Evolutionary conservation across 2,888 invertebrate genomes (phyloP).

Genomic region (Drosophila mulleri): DNA sequence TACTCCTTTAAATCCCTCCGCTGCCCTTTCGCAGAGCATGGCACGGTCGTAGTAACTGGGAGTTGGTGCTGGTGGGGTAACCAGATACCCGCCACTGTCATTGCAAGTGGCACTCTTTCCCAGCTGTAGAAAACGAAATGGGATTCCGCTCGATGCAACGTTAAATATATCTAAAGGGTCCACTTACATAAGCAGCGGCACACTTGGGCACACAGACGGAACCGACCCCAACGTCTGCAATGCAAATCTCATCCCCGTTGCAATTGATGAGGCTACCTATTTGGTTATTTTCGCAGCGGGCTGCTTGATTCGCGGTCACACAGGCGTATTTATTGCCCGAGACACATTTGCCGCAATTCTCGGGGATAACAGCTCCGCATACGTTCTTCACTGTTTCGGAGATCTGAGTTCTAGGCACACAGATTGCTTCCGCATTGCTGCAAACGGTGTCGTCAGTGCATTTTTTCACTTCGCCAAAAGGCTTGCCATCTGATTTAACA

Average conservation of each 20-base stretch:
- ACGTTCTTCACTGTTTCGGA: slow-evolving; percentile 11
- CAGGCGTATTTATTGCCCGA: slow-evolving; percentile 17
- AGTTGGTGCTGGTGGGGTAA: slow-evolving; percentile 7
- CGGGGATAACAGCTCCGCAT: slow-evolving; percentile 16
- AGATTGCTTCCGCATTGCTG: slow-evolving; percentile 28
- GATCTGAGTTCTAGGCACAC: background rate
- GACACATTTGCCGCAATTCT: background rate
- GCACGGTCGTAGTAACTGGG: slow-evolving; percentile 13
- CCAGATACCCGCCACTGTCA: slow-evolving; percentile 10
- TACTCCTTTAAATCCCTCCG: background rate
- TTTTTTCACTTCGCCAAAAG: background rate
- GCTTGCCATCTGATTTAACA: slow-evolving; percentile 10
- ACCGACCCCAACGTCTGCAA: background rate
- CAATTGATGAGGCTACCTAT: slow-evolving; percentile 33
- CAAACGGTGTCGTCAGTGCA: slow-evolving; percentile 37
- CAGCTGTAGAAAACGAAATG: background rate
- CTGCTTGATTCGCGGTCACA: slow-evolving; percentile 48
- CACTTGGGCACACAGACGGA: slow-evolving; percentile 51
- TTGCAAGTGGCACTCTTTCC: slow-evolving; percentile 22
- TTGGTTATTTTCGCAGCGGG: slow-evolving; percentile 25
- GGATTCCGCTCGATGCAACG: background rate
- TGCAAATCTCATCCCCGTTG: slow-evolving; percentile 37
- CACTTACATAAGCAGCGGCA: slow-evolving; percentile 50
- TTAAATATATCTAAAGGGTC: accelerated
- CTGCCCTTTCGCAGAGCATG: slow-evolving; percentile 19